Conservation (phyloP, 2,888 invertebrate genomes). For the Celastrina argiolus region DNA sequence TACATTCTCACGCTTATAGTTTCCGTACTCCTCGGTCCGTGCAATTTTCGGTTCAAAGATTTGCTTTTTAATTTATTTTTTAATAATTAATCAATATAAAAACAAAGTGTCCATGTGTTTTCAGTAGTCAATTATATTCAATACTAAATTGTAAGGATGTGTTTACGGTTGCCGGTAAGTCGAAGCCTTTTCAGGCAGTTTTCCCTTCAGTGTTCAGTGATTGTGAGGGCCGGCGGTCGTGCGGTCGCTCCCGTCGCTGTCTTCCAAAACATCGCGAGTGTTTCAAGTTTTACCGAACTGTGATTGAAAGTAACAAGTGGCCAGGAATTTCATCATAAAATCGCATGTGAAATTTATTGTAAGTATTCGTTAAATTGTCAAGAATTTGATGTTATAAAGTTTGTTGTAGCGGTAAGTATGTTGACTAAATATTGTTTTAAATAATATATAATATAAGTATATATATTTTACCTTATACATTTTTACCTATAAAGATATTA, state of each 20-base stretch:
- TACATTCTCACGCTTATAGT: no score
- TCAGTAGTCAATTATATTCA: background rate
- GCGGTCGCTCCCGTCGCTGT: background rate
- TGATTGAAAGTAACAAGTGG: conserved; percentile 5
- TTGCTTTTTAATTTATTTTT: no score
- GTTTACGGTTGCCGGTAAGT: background rate
- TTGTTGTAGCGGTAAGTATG: background rate
- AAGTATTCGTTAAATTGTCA: background rate
- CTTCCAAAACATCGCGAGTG: background rate
- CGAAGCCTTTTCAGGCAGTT: conserved; percentile 1
- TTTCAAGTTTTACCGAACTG: background rate
- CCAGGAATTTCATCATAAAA: background rate
- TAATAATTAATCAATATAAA: no score
- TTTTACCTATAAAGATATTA: no score
- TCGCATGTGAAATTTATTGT: background rate
- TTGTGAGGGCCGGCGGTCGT: background rate
- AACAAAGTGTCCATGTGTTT: no score
- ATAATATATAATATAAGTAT: no score
- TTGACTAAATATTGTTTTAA: no score
- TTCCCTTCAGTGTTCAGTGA: conserved; percentile 4
- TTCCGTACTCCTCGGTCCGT: no score
- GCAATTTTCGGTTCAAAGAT: no score
- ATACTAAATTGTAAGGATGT: background rate
- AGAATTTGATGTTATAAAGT: no score
- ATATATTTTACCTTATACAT: no score